Evolutionary conservation across 2,888 invertebrate species (phyloP).

Genomic region (Ennomos fuscantarius): DNA sequence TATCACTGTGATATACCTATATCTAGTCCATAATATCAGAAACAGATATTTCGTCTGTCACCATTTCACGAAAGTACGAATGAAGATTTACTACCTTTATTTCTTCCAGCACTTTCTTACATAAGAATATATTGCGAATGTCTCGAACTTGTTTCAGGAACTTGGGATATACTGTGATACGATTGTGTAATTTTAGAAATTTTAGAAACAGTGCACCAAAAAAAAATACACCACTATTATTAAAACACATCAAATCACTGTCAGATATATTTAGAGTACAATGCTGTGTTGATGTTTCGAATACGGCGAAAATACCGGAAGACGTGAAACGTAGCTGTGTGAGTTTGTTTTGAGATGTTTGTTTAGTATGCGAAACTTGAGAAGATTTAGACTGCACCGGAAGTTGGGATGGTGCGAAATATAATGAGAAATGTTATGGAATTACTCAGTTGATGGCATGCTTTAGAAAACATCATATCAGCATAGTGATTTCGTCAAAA

Average conservation of each 20-base stretch:
- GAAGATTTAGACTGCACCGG: background rate
- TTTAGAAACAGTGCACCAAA: too few species aligned
- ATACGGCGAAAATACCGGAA: constrained; percentile 2
- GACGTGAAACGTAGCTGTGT: background rate
- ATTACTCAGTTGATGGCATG: too few species aligned
- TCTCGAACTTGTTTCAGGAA: constrained; percentile 48
- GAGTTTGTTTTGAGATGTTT: constrained; percentile 14
- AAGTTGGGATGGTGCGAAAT: background rate
- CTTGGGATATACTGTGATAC: constrained; percentile 57
- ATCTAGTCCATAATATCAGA: background rate
- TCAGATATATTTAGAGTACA: constrained; percentile 29
- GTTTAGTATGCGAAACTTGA: constrained; percentile 10
- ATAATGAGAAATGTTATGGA: too few species aligned
- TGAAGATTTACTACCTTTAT: constrained; percentile 70
- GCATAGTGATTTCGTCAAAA: too few species aligned
- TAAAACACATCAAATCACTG: too few species aligned
- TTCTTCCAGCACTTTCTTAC: constrained; percentile 66
- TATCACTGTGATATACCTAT: too few species aligned
- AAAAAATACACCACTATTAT: too few species aligned
- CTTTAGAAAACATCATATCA: too few species aligned
- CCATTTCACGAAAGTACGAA: constrained; percentile 48
- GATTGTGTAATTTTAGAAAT: constrained; percentile 54
- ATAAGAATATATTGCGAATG: constrained; percentile 73
- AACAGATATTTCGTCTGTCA: constrained; percentile 59
- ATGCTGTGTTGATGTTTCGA: constrained; percentile 28